Evolutionary conservation across 2,888 invertebrate genomes (phyloP), one percentile per base, ranked within the genome.

Genomic region (Willowsia nigromaculata): DNA sequence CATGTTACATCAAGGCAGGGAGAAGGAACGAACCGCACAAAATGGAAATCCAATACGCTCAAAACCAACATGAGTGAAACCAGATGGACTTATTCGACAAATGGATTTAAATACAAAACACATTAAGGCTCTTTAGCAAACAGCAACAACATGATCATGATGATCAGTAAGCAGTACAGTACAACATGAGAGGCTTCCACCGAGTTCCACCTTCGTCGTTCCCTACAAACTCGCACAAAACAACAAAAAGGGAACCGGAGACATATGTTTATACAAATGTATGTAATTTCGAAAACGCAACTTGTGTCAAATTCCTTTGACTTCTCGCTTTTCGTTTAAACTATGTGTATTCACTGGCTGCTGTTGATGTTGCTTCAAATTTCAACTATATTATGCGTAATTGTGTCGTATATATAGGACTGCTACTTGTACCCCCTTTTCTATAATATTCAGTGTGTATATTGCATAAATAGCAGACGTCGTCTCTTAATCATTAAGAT

Each of bases 41-140:
- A 83, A 84, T 84, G 53, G 84, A 84, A 84, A 84, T 84, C 53
- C 84, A 84, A 84, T 84, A 84, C 43, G 47, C 74, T 74, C 27
- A 56, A 59, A 74, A 62, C 43, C 27, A 37, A 74, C 50, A 50
- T 84, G 84, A 84, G 84, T 84, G 84, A 84, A 84, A 84, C 84
- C 84, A 84, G 84, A 84, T 84, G 84, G 84, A 84, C 84, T 56
- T 37, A 15, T 74, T 84, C 84, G 84, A 84, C 84, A 84, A 84
- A 84, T 84, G 74, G 84, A 84, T 84, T 84, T 84, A 84, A 84
- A 84, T 84, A 84, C 59, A 59, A 74, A 84, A 84, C 84, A 84
- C 84, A 84, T 84, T 84, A 84, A 84, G 84, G 56, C 71, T 84
- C 84, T 84, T 84, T 84, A 84, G 74, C 43, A 84, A 84, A 84